Conservation (phyloP, 2,888 invertebrate species). For the Isotomurus palustris region DNA sequence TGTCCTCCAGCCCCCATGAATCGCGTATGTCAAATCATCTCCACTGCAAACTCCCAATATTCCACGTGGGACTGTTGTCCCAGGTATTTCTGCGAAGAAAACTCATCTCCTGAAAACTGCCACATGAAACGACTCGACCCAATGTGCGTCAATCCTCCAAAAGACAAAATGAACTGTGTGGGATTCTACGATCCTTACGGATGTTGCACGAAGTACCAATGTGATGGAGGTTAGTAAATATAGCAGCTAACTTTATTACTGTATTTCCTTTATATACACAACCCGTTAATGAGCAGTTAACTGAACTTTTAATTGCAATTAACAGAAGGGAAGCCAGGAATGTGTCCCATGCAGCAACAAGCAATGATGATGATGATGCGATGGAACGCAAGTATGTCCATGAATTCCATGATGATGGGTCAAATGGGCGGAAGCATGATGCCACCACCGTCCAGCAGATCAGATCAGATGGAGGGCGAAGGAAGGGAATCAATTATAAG, state of each 20-base stretch:
- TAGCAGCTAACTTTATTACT: slow-evolving; percentile 6
- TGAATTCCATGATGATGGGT: not conserved
- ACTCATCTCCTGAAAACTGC: slow-evolving; percentile 26
- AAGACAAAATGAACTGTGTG: slow-evolving; percentile 39
- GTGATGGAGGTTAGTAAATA: slow-evolving; percentile 44
- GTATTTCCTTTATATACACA: not conserved
- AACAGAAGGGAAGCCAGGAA: slow-evolving; percentile 37
- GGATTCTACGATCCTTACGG: slow-evolving; percentile 39
- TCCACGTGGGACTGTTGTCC: slow-evolving; percentile 39
- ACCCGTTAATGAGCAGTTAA: not conserved
- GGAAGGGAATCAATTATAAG: too few species aligned
- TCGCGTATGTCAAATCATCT: slow-evolving; percentile 29
- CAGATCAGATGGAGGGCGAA: too few species aligned
- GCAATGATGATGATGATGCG: slow-evolving; percentile 27
- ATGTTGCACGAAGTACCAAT: slow-evolving; percentile 43
- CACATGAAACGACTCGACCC: slow-evolving; percentile 34
- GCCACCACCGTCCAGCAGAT: too few species aligned
- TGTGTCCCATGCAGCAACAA: slow-evolving; percentile 35
- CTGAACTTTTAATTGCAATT: not conserved
- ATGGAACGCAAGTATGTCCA: slow-evolving; percentile 1
- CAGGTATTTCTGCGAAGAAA: slow-evolving; percentile 38
- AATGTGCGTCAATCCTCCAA: slow-evolving; percentile 34
- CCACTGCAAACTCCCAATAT: too few species aligned
- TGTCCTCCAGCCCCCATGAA: slow-evolving; percentile 40
- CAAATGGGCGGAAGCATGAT: too few species aligned